Base-by-base conservation (phyloP, 2,797 vertebrate species). In the Sebastes variabilis region DNA sequence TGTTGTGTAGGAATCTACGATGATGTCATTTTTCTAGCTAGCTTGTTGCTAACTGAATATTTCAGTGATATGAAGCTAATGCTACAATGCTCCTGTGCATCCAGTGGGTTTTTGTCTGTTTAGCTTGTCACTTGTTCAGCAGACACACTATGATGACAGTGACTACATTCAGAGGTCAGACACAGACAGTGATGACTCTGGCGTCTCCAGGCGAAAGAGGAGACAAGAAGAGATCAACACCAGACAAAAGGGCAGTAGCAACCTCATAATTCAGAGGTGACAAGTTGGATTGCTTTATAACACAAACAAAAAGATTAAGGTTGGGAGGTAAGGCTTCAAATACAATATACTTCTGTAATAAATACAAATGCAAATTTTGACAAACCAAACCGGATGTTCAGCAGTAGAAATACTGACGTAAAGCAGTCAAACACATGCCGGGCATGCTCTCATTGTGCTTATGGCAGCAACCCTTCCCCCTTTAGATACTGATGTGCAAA, bases 401-500 rank as follows among this genome's bases (percentile, higher is more conserved):
- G 52, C 64, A 46, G 36, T 12, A 58, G 20, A 60, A 42, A 64
- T 32, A 24, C 3, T 32, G n/a, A 64, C 12, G 49, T 67, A 64
- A 66, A 62, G 29, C 61, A 49, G 68, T 24, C 27, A 61, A 80
- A 77, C 25, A 66, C 56, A 27, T 56, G 42, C 34, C 16, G 0
- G 16, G 42, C 16, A 27, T 13, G 46, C 36, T 80, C 38, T 52
- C 49, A 22, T 18, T 42, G 11, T 64, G 62, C 66, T 75, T 62
- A 52, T 42, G 20, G 25, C 52, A 71, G 38, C n/a, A 12, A 72
- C 61, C 20, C 27, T 46, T 61, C 34, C 69, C 29, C 32, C 34
- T 36, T 84, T 75, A 68, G 46, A 72, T 56, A 25, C 30, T 24
- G 30, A 58, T 75, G 46, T 66, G 59, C n/a, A 60, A 60, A 66